Conservation (phyloP, 1,140 invertebrate species). For the Dendroctonus ponderosae region DNA sequence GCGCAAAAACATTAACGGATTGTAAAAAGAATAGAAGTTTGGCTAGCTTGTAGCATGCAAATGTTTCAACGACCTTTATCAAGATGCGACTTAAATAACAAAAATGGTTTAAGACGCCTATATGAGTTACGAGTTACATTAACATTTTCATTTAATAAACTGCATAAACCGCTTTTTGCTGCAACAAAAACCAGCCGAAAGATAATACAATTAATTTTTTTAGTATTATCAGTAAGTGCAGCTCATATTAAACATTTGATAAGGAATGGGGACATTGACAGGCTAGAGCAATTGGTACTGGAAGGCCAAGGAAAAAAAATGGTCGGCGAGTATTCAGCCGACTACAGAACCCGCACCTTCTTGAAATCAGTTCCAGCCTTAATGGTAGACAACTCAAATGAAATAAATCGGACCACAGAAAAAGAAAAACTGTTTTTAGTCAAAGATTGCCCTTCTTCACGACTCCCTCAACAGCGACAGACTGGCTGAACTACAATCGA, state of each 20-base stretch:
- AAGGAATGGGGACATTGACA: constrained; percentile 68
- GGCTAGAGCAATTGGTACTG: constrained; percentile 72
- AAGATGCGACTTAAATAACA: background rate
- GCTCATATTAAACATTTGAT: constrained; percentile 67
- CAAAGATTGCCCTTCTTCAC: constrained; percentile 67
- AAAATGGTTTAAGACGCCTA: background rate
- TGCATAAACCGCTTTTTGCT: background rate
- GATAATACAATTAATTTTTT: constrained; percentile 17
- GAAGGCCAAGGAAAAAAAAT: constrained; percentile 75
- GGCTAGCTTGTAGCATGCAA: background rate
- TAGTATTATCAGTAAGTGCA: constrained; percentile 55
- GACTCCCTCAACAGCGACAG: constrained; percentile 68
- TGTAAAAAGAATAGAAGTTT: background rate
- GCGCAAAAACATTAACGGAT: background rate
- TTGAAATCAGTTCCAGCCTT: constrained; percentile 66
- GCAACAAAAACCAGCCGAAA: background rate
- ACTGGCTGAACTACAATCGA: constrained; percentile 62
- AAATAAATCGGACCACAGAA: constrained; percentile 15
- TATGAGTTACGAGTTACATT: background rate
- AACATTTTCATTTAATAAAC: background rate
- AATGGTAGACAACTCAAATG: constrained; percentile 55
- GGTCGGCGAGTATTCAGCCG: constrained; percentile 64
- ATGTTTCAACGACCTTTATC: background rate
- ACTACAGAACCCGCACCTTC: constrained; percentile 66
- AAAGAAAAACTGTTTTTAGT: constrained; percentile 49